Conservation (phyloP, 2,888 invertebrate species). For the Cacoxenus indagator region DNA sequence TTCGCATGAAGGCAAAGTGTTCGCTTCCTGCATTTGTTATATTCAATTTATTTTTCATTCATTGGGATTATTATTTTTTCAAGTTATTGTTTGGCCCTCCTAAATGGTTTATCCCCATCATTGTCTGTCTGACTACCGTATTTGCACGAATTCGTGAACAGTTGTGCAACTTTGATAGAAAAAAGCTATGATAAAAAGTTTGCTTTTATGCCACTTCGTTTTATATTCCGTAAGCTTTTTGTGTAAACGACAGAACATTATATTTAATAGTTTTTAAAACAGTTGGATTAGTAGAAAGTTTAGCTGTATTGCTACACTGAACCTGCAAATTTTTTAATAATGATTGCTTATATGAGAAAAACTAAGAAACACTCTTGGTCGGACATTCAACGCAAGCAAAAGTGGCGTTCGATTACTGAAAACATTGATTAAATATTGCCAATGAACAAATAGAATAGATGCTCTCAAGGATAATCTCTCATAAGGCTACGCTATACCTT, state of each 20-base stretch:
- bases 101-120: slow-evolving; percentile 44
- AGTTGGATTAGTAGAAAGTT: neutral
- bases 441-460: too few species aligned
- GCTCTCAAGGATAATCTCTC: too few species aligned
- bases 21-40: slow-evolving; percentile 21
- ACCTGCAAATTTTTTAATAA: neutral
- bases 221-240: slow-evolving; percentile 24
- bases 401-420: too few species aligned
- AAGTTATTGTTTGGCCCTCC: neutral
- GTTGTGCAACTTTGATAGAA: neutral
- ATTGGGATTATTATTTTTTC: slow-evolving; percentile 8
- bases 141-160: slow-evolving; percentile 13
- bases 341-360: too few species aligned
- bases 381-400: too few species aligned
- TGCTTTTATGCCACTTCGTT: neutral
- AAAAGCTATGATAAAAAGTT: slow-evolving; percentile 18
- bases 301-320: neutral
- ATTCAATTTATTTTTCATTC: slow-evolving; percentile 11
- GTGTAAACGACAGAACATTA: neutral
- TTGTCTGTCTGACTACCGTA: slow-evolving; percentile 24
- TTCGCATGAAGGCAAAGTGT: slow-evolving; percentile 5
- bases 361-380: too few species aligned
- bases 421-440: too few species aligned
- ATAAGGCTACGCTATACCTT: too few species aligned
- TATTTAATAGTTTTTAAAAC: neutral